Base-by-base conservation (phyloP, 2,888 invertebrate genomes). In the Leptinotarsa haldemani region DNA sequence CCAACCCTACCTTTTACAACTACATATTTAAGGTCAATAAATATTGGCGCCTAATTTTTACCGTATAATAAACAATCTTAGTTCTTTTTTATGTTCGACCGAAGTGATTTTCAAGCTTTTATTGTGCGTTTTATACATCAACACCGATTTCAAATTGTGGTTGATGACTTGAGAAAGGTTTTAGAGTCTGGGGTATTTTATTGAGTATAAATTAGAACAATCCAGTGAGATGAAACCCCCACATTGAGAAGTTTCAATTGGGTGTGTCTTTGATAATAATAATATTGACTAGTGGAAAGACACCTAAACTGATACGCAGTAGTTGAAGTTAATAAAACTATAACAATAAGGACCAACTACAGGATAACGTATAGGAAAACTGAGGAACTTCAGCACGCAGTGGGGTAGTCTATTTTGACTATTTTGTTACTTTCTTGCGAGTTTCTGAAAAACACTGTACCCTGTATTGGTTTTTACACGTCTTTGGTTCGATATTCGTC, bases 11-110 rank as follows among this genome's bases (percentile, higher is more conserved):
- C 78, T 83, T 85, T 83, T 84, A 85, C 80, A 82, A 76, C 84
- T 82, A 83, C 83, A 83, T 84, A 84, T 83, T 81, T 79, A 79
- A 78, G 74, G 74, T 75, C 74, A 79, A 80, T 84, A 84, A 84
- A 84, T 82, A 83, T 83, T 79, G 83, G 82, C 82, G 82, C 82
- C 83, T 76, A 78, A 48, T 67, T 30, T 30, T 30, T 30, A 25
- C 52, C n/a, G 1, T 71, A 61, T 71, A 69, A 68, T 20, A 65
- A 69, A 68, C 30, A 65, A 50, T 56, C 58, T 52, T 30, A 53
- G 30, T 47, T 65, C 61, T 69, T 68, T 71, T 74, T 70, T 69
- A 69, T 61, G 71, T 65, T 67, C 63, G 67, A 69, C 70, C 68
- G 70, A 74, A 65, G 71, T 74, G 65, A 71, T 65, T 65, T 68